Evolutionary conservation across 2,113 vertebrate species (phyloP).

Genomic region (Romanogobio albipinnatus): DNA sequence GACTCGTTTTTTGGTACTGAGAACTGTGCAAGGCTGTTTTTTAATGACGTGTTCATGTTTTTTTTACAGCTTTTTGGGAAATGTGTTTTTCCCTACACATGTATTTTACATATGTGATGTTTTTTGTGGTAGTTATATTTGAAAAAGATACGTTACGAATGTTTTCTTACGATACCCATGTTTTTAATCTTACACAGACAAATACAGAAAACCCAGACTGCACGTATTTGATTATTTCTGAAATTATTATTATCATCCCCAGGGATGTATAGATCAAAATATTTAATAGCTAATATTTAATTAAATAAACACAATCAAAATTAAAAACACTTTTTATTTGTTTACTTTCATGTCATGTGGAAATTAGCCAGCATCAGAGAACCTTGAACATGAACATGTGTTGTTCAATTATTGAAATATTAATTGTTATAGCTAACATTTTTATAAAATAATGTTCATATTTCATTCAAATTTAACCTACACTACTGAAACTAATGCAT

Average conservation of each 20-base stretch:
- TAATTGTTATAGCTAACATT: no score
- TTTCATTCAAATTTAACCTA: not conserved
- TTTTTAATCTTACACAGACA: not conserved
- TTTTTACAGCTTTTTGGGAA: not conserved
- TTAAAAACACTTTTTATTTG: not conserved
- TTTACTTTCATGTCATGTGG: not conserved
- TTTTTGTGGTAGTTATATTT: not conserved
- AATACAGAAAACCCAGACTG: not conserved
- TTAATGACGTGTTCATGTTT: not conserved
- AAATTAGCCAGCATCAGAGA: not conserved
- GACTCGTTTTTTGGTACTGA: not conserved
- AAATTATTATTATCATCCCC: not conserved
- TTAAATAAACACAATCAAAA: no score
- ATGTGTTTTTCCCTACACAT: not conserved
- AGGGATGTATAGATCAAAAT: no score
- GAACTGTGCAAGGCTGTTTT: not conserved
- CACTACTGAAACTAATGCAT: not conserved
- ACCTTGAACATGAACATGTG: not conserved
- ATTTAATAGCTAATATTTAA: no score
- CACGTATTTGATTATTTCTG: not conserved
- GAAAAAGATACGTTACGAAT: not conserved
- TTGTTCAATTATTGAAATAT: not conserved
- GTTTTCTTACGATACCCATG: not conserved
- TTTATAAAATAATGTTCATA: no score
- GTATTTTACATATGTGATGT: not conserved